Evolutionary conservation across 2,888 invertebrate species (phyloP).

Genomic region (Corbicula japonica): DNA sequence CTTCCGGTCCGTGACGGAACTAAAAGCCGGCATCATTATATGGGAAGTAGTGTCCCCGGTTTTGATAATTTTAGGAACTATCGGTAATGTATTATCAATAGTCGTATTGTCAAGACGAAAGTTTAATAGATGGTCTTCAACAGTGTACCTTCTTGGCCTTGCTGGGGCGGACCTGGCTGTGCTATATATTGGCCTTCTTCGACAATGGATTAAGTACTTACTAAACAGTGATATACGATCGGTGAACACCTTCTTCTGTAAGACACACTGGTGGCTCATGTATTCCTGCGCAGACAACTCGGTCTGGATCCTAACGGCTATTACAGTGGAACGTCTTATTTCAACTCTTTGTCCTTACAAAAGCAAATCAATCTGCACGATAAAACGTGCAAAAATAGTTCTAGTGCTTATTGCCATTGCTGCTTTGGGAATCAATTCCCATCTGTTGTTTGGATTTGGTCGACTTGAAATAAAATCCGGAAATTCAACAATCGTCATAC

Average conservation of each 20-base stretch:
- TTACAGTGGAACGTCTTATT: conserved; percentile 77
- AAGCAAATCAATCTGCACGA: conserved; percentile 70
- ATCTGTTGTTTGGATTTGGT: conserved; percentile 71
- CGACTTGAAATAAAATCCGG: conserved; percentile 16
- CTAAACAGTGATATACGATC: conserved; percentile 67
- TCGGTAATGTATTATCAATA: conserved; percentile 77
- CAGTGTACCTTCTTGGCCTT: conserved; percentile 73
- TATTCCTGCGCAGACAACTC: conserved; percentile 75
- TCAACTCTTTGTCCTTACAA: conserved; percentile 74
- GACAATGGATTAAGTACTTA: conserved; percentile 68
- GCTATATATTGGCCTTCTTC: conserved; percentile 73
- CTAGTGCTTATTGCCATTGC: conserved; percentile 46
- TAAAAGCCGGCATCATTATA: conserved; percentile 43
- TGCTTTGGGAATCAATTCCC: conserved; percentile 68
- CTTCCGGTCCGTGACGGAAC: conserved; percentile 49
- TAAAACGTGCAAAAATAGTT: conserved; percentile 47
- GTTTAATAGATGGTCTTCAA: conserved; percentile 67
- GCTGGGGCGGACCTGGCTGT: conserved; percentile 70
- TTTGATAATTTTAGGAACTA: conserved; percentile 73
- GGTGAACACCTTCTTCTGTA: conserved; percentile 54
- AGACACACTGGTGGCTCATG: conserved; percentile 74
- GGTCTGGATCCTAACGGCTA: conserved; percentile 78
- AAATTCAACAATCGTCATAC: conserved; percentile 31
- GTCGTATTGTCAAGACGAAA: conserved; percentile 61
- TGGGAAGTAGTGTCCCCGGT: conserved; percentile 71